Evolutionary conservation across 2,888 invertebrate species (phyloP).

Genomic region (Stenchaetothrips biformis): DNA sequence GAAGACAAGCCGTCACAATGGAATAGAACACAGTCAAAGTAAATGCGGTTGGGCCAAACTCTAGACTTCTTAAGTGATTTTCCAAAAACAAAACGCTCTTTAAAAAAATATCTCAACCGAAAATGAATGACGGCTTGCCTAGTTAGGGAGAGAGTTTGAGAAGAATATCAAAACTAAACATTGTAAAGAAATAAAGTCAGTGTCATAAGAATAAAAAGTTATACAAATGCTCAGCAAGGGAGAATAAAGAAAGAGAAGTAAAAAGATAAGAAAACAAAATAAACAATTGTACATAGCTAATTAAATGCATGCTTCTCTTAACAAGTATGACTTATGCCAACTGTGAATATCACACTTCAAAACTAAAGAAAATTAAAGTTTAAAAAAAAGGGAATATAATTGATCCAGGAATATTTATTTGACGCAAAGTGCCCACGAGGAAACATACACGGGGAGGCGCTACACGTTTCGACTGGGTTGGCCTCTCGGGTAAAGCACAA

Average conservation of each 20-base stretch:
- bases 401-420: too few species aligned
- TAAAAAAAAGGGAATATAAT: too few species aligned
- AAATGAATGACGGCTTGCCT: neutral
- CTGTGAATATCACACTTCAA: constrained; percentile 11
- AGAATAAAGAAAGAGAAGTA: neutral
- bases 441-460: neutral
- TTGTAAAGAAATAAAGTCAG: too few species aligned
- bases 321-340: neutral
- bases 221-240: constrained; percentile 19
- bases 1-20: neutral
- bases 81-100: neutral
- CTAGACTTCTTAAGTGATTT: neutral
- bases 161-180: neutral
- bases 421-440: neutral
- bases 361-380: neutral
- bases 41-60: too few species aligned
- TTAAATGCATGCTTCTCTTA: neutral
- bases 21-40: too few species aligned
- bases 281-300: neutral
- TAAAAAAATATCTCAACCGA: too few species aligned
- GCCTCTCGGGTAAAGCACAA: neutral
- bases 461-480: neutral
- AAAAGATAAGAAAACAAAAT: too few species aligned
- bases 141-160: neutral
- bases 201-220: neutral